phyloP scores from a whole-genome alignment of 2,888 invertebrate species.

The Noctua fimbriata region DNA sequence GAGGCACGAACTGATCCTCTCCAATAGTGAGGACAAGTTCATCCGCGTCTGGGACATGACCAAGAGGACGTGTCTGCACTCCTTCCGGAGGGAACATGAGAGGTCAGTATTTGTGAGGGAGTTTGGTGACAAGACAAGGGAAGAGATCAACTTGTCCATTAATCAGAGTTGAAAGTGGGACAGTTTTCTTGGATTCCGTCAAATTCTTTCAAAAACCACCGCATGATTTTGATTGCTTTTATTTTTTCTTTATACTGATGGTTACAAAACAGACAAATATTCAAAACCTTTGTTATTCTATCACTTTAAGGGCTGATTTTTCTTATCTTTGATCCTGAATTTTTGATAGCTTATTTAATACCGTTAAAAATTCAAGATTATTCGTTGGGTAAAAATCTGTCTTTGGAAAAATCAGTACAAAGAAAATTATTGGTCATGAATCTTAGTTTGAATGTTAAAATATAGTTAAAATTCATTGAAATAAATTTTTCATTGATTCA shows the following conservation, averaged over 20 bases:
- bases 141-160: background rate
- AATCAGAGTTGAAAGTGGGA: background rate
- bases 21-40: slow-evolving; percentile 99
- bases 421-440: too few species aligned
- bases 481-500: background rate
- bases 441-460: background rate
- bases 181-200: background rate
- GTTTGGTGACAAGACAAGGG: background rate
- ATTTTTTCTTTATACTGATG: too few species aligned
- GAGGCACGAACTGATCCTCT: slow-evolving; percentile 98
- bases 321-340: too few species aligned
- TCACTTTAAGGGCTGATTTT: too few species aligned
- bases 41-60: slow-evolving; percentile 99
- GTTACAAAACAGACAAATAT: too few species aligned
- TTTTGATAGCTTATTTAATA: background rate
- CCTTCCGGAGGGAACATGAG: slow-evolving; percentile 98
- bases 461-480: background rate
- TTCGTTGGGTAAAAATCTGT: background rate
- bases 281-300: too few species aligned
- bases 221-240: too few species aligned
- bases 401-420: too few species aligned
- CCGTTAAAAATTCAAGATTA: background rate
- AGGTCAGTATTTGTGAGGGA: slow-evolving; percentile 76
- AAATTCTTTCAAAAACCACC: too few species aligned
- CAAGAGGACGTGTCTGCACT: slow-evolving; percentile 97